A percentile compares a stretch with the other conserved stretches of the same genome.
These are phyloP conservation scores for Gallinago undulata DNA, from an alignment of 2,113 vertebrate genomes.

Conservation along the genomic window DNA sequence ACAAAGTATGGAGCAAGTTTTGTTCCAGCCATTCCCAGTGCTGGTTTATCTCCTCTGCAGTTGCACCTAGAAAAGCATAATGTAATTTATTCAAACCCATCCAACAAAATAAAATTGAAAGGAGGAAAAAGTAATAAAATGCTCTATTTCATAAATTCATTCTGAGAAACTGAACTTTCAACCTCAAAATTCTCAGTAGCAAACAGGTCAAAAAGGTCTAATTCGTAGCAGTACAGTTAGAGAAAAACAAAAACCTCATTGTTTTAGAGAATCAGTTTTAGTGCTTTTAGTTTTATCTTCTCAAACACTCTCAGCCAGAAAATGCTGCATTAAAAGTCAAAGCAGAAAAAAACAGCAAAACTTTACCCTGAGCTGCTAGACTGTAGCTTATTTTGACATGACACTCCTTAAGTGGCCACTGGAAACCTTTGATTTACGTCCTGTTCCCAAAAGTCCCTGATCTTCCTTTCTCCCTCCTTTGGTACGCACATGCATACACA, in stretches of 20 bases:
- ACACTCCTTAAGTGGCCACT: not conserved
- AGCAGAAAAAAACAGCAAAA: not conserved
- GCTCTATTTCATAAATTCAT: not conserved
- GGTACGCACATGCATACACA: not conserved
- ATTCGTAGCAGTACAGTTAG: not conserved
- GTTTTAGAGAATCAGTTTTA: constrained; percentile 7
- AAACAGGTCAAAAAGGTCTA: not conserved
- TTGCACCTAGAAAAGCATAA: constrained; percentile 80
- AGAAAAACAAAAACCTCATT: constrained; percentile 18
- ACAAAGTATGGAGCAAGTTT: constrained; percentile 91
- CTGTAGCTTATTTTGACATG: not conserved
- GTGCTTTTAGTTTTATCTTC: constrained; percentile 10
- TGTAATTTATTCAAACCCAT: not conserved
- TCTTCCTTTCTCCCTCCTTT: not conserved
- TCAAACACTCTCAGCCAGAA: not conserved
- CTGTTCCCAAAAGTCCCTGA: not conserved
- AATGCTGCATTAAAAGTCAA: not conserved
- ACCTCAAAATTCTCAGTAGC: not conserved
- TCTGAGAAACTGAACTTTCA: constrained; percentile 16
- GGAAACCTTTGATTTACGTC: not conserved
- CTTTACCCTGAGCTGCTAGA: not conserved
- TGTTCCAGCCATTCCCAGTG: constrained; percentile 97
- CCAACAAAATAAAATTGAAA: not conserved
- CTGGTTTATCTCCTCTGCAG: constrained; percentile 88
- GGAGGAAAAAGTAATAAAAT: not conserved